These are phyloP conservation scores for Drosophila mayri DNA, from an alignment of 1,140 invertebrate genomes.

Conservation along the genomic window DNA sequence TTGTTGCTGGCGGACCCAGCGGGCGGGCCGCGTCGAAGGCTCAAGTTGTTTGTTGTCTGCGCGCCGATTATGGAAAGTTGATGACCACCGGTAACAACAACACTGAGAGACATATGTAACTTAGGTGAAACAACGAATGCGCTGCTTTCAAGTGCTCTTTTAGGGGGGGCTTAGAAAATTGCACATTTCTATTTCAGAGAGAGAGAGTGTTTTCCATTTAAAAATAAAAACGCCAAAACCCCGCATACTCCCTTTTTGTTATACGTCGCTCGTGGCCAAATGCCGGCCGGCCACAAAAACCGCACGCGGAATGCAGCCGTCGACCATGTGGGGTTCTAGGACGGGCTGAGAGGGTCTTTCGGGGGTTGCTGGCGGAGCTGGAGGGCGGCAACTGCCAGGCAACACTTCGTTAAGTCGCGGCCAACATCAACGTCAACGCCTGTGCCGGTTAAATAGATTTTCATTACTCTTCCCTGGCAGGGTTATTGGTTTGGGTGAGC, in stretches of 20 bases:
- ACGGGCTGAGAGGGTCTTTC: not conserved
- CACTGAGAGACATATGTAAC: not conserved
- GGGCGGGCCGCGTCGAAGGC: constrained; percentile 54
- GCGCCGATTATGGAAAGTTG: constrained; percentile 82
- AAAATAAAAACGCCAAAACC: constrained; percentile 42
- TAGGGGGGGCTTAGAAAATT: constrained; percentile 64
- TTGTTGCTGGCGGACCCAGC: constrained; percentile 51
- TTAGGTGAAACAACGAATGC: constrained; percentile 17
- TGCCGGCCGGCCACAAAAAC: constrained; percentile 69
- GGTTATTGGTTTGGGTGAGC: too few relatives aligned
- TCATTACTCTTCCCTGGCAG: constrained; percentile 8
- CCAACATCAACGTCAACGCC: constrained; percentile 80
- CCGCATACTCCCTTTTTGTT: constrained; percentile 37
- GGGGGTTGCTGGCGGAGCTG: constrained; percentile 4
- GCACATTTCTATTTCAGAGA: constrained; percentile 57
- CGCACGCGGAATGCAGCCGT: constrained; percentile 66
- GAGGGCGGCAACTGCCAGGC: constrained; percentile 37
- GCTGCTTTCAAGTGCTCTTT: constrained; percentile 12
- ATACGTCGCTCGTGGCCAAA: constrained; percentile 72
- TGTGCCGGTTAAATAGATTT: constrained; percentile 80
- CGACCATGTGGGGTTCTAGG: constrained; percentile 10
- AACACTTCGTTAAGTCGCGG: constrained; percentile 78
- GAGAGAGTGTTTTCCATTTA: constrained; percentile 61
- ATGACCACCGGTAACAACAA: constrained; percentile 55
- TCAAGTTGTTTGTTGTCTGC: constrained; percentile 81